A percentile compares a stretch with the other conserved stretches of the same genome.
These are phyloP conservation scores for Phymastichus coffea DNA, from an alignment of 1,140 invertebrate genomes.

Conservation along the genomic window DNA sequence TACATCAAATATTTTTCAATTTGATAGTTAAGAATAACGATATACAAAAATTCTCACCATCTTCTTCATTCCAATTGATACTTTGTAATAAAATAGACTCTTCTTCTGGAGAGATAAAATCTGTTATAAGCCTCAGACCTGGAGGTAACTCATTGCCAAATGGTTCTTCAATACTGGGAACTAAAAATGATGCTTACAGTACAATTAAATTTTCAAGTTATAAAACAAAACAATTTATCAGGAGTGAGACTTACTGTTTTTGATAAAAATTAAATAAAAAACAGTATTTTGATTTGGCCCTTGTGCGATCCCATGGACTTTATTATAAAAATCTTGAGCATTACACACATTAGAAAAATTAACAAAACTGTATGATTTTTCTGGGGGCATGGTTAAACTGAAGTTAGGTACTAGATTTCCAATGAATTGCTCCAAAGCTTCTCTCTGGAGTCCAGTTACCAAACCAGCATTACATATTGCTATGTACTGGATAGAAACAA, in stretches of 20 bases:
- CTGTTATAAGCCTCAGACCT: slow-evolving; percentile 70
- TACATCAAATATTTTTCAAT: background rate
- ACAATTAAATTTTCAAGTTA: slow-evolving; percentile 17
- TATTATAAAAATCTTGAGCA: slow-evolving; percentile 56
- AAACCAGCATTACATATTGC: slow-evolving; percentile 76
- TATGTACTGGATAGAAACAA: no score
- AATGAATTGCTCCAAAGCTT: slow-evolving; percentile 61
- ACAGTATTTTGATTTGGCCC: slow-evolving; percentile 59
- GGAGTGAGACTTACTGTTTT: background rate
- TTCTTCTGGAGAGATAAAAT: slow-evolving; percentile 76
- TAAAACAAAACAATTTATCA: slow-evolving; percentile 5
- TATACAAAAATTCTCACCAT: background rate
- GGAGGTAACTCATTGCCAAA: slow-evolving; percentile 56
- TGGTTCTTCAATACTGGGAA: slow-evolving; percentile 45
- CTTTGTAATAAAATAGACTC: slow-evolving; percentile 66
- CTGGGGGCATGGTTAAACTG: slow-evolving; percentile 66
- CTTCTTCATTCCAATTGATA: slow-evolving; percentile 61
- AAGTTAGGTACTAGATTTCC: slow-evolving; percentile 48
- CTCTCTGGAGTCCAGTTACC: slow-evolving; percentile 67
- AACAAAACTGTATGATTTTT: slow-evolving; percentile 78
- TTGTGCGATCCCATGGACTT: slow-evolving; percentile 58
- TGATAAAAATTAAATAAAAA: slow-evolving; percentile 54
- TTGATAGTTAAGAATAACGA: background rate
- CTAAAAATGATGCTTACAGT: slow-evolving; percentile 36
- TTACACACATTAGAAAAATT: slow-evolving; percentile 55